Evolutionary conservation across 1,140 invertebrate genomes (phyloP).

Genomic region (Drosophila oshimai): DNA sequence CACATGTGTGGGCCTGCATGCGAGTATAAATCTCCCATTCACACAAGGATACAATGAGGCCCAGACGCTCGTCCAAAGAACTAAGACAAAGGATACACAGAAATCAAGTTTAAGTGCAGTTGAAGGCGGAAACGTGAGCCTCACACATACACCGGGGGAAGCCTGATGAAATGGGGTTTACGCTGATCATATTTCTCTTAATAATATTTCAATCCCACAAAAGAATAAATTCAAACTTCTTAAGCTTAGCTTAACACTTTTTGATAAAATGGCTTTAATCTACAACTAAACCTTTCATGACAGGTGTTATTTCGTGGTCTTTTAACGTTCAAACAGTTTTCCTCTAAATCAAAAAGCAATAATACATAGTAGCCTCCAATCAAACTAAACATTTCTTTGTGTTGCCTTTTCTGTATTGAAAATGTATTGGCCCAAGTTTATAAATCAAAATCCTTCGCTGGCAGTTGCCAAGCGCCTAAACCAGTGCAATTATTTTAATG

Average conservation of each 20-base stretch:
- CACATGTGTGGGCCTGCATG: constrained; percentile 5
- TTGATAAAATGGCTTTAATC: too few relatives aligned
- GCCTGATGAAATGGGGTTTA: background rate
- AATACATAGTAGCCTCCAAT: too few relatives aligned
- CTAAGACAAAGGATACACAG: constrained; percentile 60
- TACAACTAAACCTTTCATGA: too few relatives aligned
- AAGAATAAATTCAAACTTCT: background rate
- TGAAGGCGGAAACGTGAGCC: constrained; percentile 46
- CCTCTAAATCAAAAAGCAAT: too few relatives aligned
- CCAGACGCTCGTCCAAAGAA: constrained; percentile 45
- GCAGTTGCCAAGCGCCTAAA: constrained; percentile 50
- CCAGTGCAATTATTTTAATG: constrained; percentile 82
- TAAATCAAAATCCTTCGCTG: constrained; percentile 44
- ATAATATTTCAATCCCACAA: too few relatives aligned
- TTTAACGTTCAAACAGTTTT: too few relatives aligned
- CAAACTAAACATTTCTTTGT: too few relatives aligned
- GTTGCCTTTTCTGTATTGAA: background rate
- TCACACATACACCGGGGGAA: background rate
- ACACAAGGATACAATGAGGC: constrained; percentile 46
- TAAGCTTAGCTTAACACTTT: too few relatives aligned
- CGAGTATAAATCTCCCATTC: constrained; percentile 52
- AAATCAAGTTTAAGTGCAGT: constrained; percentile 73
- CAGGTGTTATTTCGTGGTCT: too few relatives aligned
- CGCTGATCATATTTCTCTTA: background rate
- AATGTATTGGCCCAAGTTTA: constrained; percentile 6